Evolutionary conservation across 2,797 vertebrate genomes (phyloP).

Genomic region (Cacajao melanocephalus): DNA sequence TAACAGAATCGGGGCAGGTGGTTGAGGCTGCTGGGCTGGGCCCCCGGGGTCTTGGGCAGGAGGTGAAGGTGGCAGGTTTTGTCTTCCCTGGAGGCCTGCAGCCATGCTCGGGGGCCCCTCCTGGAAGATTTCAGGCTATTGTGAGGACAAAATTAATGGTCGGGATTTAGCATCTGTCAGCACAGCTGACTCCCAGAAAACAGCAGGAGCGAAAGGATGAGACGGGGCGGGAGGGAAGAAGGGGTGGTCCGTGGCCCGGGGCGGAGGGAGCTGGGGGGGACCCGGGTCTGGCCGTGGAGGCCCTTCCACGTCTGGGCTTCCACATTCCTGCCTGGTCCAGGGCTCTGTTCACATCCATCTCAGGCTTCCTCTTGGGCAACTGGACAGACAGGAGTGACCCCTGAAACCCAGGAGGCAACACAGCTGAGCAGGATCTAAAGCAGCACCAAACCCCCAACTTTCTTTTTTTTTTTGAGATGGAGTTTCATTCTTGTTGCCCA

Average conservation of each 20-base stretch:
- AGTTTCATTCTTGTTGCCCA: too few relatives aligned
- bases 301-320: neutral
- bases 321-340: neutral
- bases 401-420: rapidly evolving
- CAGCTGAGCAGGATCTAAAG: rapidly evolving
- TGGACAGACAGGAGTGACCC: rapidly evolving
- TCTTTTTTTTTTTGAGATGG: too few relatives aligned
- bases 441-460: rapidly evolving
- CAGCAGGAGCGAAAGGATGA: rapidly evolving
- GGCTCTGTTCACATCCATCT: rapidly evolving
- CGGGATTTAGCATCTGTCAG: neutral
- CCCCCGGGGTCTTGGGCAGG: neutral
- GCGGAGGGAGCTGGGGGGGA: neutral
- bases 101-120: neutral
- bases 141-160: neutral
- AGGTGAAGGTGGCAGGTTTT: neutral
- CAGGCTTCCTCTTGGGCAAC: rapidly evolving
- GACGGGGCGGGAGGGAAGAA: rapidly evolving
- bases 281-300: rapidly evolving
- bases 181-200: neutral
- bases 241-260: rapidly evolving
- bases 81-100: neutral
- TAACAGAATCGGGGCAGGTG: neutral
- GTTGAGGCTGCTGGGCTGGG: neutral
- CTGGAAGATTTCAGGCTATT: neutral